phyloP scores from a whole-genome alignment of 2,888 invertebrate species.

The Tenthredo scrophulariae region DNA sequence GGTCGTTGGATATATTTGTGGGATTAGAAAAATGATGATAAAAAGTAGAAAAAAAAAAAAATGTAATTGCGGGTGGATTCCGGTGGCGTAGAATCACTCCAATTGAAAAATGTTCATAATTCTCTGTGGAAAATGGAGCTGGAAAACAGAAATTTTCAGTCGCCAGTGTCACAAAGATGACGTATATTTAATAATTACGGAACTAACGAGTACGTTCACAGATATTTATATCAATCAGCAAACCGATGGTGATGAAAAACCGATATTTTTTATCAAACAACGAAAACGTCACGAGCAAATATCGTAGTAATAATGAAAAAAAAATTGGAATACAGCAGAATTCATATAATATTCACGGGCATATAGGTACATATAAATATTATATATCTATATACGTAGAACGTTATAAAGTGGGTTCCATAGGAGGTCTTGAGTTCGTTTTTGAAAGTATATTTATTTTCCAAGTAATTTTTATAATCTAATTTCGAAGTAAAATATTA shows the following conservation, averaged over 20 bases:
- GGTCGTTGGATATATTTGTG: not conserved
- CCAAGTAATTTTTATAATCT: constrained; percentile 1
- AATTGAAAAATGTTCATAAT: not conserved
- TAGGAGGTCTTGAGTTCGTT: not conserved
- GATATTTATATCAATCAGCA: constrained; percentile 1
- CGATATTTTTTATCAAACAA: constrained; percentile 4
- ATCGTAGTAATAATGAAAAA: not conserved
- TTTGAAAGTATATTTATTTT: not conserved
- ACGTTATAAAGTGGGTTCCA: not conserved
- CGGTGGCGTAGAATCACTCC: not conserved
- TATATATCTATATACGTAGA: too few species aligned
- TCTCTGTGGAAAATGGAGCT: not conserved
- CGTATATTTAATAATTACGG: constrained; percentile 14
- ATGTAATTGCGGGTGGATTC: not conserved
- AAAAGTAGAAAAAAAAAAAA: not conserved
- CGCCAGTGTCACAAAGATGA: not conserved
- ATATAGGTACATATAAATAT: not conserved
- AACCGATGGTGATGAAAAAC: not conserved
- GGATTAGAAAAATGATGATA: not conserved
- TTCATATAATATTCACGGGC: not conserved
- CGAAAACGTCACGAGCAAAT: constrained; percentile 6
- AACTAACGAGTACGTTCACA: constrained; percentile 13
- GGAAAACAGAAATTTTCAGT: not conserved
- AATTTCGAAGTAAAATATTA: constrained; percentile 1
- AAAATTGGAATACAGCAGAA: not conserved